Evolutionary conservation across 2,888 invertebrate species (phyloP), one percentile per base, ranked within the genome.

Genomic region (Drosophila anceps): DNA sequence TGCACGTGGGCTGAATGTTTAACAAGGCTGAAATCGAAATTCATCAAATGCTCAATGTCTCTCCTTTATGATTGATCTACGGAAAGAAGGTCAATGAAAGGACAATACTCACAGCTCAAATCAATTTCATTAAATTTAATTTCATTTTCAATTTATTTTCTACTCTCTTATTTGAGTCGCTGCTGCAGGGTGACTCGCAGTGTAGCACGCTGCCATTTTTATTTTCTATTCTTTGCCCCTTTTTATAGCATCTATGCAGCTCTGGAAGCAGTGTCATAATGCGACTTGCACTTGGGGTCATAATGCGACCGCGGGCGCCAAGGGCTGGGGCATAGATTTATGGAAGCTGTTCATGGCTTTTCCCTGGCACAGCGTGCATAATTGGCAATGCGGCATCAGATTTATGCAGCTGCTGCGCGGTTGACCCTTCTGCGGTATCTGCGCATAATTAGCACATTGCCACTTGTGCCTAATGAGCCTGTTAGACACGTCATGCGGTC

Each of bases 391-490:
- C 71, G 74, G 74, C 71, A 71, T 69, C 66, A 84, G 79, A 76
- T 73, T 79, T 61, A 73, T 66, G 75, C 79, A 76, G 44, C 71
- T 59, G 62, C 7, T 27, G 72, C 37, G 29, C 62, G 58, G 76
- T 57, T 79, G 63, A 76, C 81, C 77, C 72, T 51, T 58, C 41
- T 69, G 63, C 55, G 60, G 66, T 67, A 64, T 62, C 72, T 76
- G 82, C 54, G 81, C 81, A 88, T 91, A 91, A 92, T 91, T 91
- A 91, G 92, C 91, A 84, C 91, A 91, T 87, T 90, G 82, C 87
- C 91, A 90, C 91, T 91, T 92, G 86, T 84, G 88, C 79, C 90
- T 90, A 91, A 91, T 92, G 91, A 91, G 84, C 83, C 92, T 91
- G 91, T 90, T 91, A 81, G 84, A 90, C 90, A 90, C 88, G 88